Conservation (phyloP, 2,113 vertebrate species). For the Marcusenius ussheri region DNA sequence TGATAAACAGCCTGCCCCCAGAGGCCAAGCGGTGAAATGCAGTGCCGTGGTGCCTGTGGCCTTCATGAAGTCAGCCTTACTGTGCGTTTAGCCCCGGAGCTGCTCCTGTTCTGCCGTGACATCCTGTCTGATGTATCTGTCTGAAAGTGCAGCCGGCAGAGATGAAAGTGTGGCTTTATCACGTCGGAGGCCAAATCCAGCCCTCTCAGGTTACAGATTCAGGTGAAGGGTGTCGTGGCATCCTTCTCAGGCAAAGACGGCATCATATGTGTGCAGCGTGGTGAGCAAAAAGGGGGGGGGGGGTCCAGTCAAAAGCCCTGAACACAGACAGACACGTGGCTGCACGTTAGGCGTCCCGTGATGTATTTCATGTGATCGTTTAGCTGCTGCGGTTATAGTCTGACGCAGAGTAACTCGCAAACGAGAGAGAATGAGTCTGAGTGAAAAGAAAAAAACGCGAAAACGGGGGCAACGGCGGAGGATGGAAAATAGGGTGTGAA, state of each 20-base stretch:
- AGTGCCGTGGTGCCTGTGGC: background rate
- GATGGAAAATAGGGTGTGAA: background rate
- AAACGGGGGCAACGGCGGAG: background rate
- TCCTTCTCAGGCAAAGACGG: background rate
- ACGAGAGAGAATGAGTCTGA: background rate
- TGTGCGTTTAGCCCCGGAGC: slow-evolving; percentile 12
- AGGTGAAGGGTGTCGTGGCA: background rate
- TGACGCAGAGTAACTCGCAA: background rate
- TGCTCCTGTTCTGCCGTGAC: background rate
- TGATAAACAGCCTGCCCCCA: background rate
- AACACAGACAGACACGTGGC: background rate
- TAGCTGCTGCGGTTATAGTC: background rate
- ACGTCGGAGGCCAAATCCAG: background rate
- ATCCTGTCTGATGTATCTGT: background rate
- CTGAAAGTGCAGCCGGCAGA: background rate
- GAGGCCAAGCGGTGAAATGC: background rate
- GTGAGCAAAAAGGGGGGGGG: background rate
- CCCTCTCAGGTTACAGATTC: background rate
- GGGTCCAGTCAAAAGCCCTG: background rate
- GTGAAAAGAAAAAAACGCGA: background rate
- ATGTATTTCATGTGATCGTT: background rate
- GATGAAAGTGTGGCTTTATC: background rate
- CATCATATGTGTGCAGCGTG: background rate
- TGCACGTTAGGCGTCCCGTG: background rate
- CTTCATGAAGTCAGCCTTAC: background rate